Evolutionary conservation across 1,140 invertebrate species (phyloP).

Genomic region (Drosophila persimilis): DNA sequence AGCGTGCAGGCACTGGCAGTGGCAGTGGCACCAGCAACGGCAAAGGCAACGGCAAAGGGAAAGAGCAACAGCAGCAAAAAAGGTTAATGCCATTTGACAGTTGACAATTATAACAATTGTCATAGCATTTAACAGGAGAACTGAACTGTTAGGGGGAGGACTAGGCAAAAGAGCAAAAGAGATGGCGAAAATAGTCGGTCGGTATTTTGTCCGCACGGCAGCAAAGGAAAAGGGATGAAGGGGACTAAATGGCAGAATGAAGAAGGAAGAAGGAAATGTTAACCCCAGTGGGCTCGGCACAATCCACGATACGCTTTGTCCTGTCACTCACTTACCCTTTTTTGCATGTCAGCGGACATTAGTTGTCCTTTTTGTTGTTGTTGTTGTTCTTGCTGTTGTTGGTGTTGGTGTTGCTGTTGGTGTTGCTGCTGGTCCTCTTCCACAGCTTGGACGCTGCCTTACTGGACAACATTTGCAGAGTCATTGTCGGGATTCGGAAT

Average conservation of each 20-base stretch:
- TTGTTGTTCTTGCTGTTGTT: too few relatives aligned
- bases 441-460: conserved; percentile 73
- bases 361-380: conserved; percentile 40
- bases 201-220: conserved; percentile 13
- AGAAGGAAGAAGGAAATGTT: conserved; percentile 25
- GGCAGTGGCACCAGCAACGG: conserved; percentile 48
- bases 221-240: conserved; percentile 22
- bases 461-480: conserved; percentile 79
- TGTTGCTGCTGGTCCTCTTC: conserved; percentile 32
- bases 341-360: conserved; percentile 80
- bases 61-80: conserved; percentile 53
- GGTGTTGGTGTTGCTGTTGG: neutral
- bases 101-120: conserved; percentile 82
- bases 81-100: conserved; percentile 81
- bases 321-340: conserved; percentile 79
- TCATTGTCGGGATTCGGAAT: conserved; percentile 66
- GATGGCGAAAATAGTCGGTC: conserved; percentile 35
- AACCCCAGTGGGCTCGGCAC: conserved; percentile 34
- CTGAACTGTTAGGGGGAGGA: conserved; percentile 20
- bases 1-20: conserved; percentile 66
- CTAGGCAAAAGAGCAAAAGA: conserved; percentile 20
- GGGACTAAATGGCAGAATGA: conserved; percentile 7
- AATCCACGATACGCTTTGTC: conserved; percentile 39
- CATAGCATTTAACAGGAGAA: conserved; percentile 75
- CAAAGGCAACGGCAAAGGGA: conserved; percentile 50